phyloP scores from a whole-genome alignment of 2,113 vertebrate species.

The Epinephelus cyanopodus region DNA sequence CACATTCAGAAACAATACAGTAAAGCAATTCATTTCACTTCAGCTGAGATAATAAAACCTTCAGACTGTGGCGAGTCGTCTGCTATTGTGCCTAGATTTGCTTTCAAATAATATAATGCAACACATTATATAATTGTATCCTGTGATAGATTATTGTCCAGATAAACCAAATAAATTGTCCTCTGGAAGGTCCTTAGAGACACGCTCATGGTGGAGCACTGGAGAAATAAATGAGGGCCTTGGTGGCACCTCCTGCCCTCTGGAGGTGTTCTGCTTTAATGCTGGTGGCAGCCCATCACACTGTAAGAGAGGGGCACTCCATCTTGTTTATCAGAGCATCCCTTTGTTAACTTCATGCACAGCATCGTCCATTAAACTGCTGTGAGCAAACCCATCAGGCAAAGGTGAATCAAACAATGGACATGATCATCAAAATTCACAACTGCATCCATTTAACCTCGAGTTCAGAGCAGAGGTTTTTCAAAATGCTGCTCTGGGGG shows the following conservation, averaged over 20 bases:
- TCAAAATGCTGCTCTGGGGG: neutral
- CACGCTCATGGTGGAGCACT: conserved; percentile 7
- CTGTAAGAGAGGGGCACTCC: neutral
- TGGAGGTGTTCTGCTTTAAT: conserved; percentile 12
- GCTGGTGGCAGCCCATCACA: conserved; percentile 1
- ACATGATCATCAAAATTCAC: conserved; percentile 4
- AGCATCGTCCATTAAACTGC: conserved; percentile 3
- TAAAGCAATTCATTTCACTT: too few relatives aligned
- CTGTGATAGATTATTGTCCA: neutral
- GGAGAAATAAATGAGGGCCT: conserved; percentile 2
- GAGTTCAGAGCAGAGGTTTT: neutral
- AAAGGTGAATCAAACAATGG: conserved; percentile 21
- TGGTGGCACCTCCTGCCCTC: neutral
- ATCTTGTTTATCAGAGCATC: conserved; percentile 15
- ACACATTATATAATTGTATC: neutral
- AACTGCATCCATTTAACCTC: conserved; percentile 29
- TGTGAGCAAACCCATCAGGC: neutral
- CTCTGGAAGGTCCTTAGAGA: neutral
- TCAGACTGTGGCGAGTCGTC: neutral
- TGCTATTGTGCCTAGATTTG: neutral
- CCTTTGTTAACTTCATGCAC: neutral
- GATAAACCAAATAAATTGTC: neutral
- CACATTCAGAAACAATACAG: neutral
- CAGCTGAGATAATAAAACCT: neutral
- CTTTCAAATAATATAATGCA: neutral